Conservation (phyloP, 2,113 vertebrate species). For the Callorhinus ursinus region DNA sequence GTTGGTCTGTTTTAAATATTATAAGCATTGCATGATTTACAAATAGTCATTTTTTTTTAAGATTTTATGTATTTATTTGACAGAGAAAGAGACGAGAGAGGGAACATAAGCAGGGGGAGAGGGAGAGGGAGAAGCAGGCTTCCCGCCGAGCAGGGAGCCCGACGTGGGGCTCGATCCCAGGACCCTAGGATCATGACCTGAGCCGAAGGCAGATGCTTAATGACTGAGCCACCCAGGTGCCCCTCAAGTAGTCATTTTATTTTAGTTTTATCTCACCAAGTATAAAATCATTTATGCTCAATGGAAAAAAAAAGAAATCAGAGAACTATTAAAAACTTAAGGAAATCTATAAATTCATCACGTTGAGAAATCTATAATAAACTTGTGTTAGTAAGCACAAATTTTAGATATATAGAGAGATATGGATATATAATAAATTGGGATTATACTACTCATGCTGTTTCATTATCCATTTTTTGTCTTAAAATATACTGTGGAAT, state of each 20-base stretch:
- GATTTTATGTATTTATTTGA: no score
- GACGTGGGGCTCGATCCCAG: no score
- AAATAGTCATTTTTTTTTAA: not conserved
- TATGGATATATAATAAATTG: not conserved
- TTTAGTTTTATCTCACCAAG: not conserved
- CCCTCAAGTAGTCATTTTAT: not conserved
- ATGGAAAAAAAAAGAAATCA: not conserved
- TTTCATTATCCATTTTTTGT: not conserved
- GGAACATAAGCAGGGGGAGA: no score
- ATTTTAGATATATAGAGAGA: not conserved
- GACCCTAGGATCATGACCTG: no score
- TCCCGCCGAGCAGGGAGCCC: no score
- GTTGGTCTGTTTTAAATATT: not conserved
- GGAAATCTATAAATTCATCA: not conserved
- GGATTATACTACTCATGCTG: not conserved
- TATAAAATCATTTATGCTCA: not conserved
- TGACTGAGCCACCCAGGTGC: no score
- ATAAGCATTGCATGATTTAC: not conserved
- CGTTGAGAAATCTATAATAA: not conserved
- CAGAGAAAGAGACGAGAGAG: no score
- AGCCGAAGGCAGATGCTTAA: no score
- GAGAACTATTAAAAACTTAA: not conserved
- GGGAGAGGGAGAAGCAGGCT: no score
- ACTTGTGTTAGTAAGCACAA: not conserved
- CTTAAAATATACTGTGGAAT: not conserved